Evolutionary conservation across 2,113 vertebrate species (phyloP).

Genomic region (Aegypius monachus): DNA sequence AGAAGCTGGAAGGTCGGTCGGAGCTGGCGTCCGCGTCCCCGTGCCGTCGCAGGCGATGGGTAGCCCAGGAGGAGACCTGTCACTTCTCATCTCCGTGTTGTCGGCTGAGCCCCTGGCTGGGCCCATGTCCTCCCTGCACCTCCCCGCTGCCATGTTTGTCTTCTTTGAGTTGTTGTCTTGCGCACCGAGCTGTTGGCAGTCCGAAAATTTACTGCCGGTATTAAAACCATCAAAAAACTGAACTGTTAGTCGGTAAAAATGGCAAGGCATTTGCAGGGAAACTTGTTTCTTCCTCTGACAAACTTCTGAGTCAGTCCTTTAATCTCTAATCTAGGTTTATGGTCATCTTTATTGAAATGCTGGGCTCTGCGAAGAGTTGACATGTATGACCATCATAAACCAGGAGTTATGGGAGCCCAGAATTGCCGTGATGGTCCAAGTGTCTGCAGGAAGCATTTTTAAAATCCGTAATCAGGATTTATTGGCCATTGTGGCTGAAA

Average conservation of each 20-base stretch:
- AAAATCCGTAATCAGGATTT: slow-evolving; percentile 48
- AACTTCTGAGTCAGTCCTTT: slow-evolving; percentile 40
- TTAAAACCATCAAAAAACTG: slow-evolving; percentile 33
- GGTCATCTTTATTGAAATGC: slow-evolving; percentile 49
- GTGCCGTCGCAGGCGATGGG: neutral
- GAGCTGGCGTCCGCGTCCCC: neutral
- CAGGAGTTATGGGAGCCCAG: slow-evolving; percentile 44
- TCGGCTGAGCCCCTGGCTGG: neutral
- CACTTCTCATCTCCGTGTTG: neutral
- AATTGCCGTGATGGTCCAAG: slow-evolving; percentile 52
- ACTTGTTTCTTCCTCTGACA: slow-evolving; percentile 36
- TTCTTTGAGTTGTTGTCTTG: neutral
- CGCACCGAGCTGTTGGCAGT: neutral
- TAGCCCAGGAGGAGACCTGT: neutral
- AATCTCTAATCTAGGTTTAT: slow-evolving; percentile 59
- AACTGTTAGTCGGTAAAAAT: neutral
- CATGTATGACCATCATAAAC: slow-evolving; percentile 57
- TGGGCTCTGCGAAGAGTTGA: slow-evolving; percentile 1
- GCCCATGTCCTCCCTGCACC: neutral
- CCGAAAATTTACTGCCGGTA: neutral
- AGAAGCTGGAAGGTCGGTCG: neutral
- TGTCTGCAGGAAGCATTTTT: slow-evolving; percentile 59
- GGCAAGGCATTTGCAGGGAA: neutral
- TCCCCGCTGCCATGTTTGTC: neutral
- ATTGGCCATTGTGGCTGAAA: slow-evolving; percentile 48